Percentiles rank a stretch among this genome's conserved stretches.
phyloP scores from a whole-genome alignment of 1,140 invertebrate genomes.

The Ditylenchus dipsaci region DNA sequence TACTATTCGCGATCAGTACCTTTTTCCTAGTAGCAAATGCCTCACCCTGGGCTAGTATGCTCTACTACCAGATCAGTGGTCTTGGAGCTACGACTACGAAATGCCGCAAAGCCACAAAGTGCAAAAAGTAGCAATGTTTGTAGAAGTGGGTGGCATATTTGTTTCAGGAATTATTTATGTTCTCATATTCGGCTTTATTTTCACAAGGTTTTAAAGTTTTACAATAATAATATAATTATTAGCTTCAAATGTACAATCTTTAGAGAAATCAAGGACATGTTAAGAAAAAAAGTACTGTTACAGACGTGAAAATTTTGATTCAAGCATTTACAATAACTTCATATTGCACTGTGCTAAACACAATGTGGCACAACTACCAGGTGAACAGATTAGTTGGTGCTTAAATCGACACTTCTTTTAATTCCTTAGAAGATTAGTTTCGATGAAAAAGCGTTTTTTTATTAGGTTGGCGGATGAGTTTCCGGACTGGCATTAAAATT shows the following conservation, averaged over 20 bases:
- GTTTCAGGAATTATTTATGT: slow-evolving; percentile 40
- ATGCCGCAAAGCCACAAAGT: slow-evolving; percentile 26
- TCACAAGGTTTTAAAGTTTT: too few species aligned
- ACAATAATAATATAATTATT: too few species aligned
- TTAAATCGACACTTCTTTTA: too few species aligned
- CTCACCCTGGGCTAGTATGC: slow-evolving; percentile 43
- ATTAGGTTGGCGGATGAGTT: too few species aligned
- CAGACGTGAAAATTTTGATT: slow-evolving; percentile 47
- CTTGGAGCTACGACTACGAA: slow-evolving; percentile 40
- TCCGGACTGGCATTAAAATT: too few species aligned
- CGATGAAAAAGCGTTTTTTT: too few species aligned
- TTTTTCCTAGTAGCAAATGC: slow-evolving; percentile 26
- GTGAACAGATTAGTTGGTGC: slow-evolving; percentile 21
- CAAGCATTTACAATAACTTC: slow-evolving; percentile 43
- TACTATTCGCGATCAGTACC: slow-evolving; percentile 15
- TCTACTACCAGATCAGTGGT: slow-evolving; percentile 36
- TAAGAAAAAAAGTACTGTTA: not conserved
- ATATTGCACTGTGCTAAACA: slow-evolving; percentile 46
- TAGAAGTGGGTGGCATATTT: slow-evolving; percentile 45
- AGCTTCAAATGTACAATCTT: too few species aligned
- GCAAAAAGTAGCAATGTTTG: slow-evolving; percentile 26
- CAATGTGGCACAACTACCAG: slow-evolving; percentile 45
- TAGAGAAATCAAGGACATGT: too few species aligned
- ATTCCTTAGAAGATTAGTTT: too few species aligned
- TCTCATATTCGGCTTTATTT: slow-evolving; percentile 28